phyloP scores from a whole-genome alignment of 2,797 vertebrate species.

The Ctenochaetus hawaiiensis region DNA sequence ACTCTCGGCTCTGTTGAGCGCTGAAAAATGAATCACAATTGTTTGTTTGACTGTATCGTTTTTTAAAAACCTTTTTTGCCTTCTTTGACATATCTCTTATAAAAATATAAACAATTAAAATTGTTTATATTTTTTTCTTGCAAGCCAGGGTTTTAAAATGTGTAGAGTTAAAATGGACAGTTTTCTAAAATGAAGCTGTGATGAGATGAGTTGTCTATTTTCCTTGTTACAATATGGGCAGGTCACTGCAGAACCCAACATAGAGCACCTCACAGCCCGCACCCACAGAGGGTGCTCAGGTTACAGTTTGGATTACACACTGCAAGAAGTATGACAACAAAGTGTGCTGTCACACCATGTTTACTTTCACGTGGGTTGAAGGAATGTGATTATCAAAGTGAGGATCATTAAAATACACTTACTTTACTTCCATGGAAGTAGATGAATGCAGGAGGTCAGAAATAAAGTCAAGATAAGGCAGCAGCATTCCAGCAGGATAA shows the following conservation, averaged over 20 bases:
- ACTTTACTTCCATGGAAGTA: not conserved
- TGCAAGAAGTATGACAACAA: not conserved
- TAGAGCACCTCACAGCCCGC: constrained; percentile 7
- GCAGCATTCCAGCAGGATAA: not conserved
- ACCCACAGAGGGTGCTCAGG: constrained; percentile 44
- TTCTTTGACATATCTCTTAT: not conserved
- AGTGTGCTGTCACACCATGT: no score
- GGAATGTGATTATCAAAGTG: not conserved
- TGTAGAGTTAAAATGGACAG: not conserved
- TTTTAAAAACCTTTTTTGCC: not conserved
- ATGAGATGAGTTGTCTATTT: not conserved
- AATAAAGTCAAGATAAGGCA: not conserved
- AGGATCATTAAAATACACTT: not conserved
- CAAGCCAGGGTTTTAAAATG: not conserved
- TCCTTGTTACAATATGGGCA: not conserved
- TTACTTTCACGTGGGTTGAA: not conserved
- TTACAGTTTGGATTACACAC: not conserved
- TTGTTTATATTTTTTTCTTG: not conserved
- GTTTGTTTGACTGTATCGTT: not conserved
- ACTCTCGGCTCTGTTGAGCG: not conserved
- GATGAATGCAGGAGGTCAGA: not conserved
- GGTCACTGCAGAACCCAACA: not conserved
- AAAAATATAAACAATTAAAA: not conserved
- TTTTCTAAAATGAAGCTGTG: not conserved
- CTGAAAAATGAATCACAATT: not conserved